These are phyloP conservation scores for Fissipunctia ypsillon DNA, from an alignment of 2,888 invertebrate species.

Conservation along the genomic window DNA sequence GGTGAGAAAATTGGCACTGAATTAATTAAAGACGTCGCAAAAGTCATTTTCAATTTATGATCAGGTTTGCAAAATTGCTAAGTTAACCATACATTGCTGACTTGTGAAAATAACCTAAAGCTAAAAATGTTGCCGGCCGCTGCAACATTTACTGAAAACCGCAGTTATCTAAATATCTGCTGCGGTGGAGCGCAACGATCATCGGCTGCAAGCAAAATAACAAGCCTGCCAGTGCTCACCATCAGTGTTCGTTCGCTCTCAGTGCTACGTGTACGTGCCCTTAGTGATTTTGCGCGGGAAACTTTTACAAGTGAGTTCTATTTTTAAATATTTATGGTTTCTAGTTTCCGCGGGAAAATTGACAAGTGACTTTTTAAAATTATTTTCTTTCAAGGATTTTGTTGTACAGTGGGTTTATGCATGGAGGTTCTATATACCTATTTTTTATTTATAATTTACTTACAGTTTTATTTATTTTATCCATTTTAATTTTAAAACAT, in stretches of 20 bases:
- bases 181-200: conserved; percentile 63
- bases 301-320: conserved; percentile 68
- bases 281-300: conserved; percentile 60
- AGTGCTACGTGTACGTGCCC: conserved; percentile 69
- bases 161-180: conserved; percentile 66
- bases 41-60: background rate
- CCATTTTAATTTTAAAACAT: background rate
- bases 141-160: conserved; percentile 72
- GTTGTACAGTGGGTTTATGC: conserved; percentile 14
- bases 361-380: conserved; percentile 14
- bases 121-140: conserved; percentile 70
- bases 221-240: conserved; percentile 50
- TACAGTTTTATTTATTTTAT: no score
- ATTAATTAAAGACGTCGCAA: background rate
- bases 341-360: conserved; percentile 15
- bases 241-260: conserved; percentile 72
- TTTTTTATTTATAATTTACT: background rate
- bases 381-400: background rate
- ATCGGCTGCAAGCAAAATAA: conserved; percentile 73
- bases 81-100: background rate
- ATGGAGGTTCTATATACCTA: background rate
- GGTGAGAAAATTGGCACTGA: background rate
- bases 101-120: background rate
- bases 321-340: conserved; percentile 20
- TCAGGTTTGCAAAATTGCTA: background rate